Evolutionary conservation across 1,140 invertebrate species (phyloP).

Genomic region (Carcinoscorpius rotundicauda): DNA sequence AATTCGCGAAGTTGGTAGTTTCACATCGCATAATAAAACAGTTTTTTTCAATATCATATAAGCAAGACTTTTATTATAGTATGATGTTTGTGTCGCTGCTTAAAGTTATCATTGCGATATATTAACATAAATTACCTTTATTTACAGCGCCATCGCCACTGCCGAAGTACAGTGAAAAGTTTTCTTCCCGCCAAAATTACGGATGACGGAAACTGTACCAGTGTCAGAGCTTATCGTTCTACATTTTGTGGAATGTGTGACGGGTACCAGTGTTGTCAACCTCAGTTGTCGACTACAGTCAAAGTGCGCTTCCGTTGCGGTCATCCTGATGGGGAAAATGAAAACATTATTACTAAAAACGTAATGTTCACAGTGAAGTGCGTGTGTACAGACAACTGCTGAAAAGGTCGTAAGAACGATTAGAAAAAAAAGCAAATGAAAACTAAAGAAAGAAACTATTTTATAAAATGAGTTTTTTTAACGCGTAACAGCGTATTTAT

Average conservation of each 20-base stretch:
- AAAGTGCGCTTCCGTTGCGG: constrained; percentile 36
- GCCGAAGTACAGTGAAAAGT: constrained; percentile 47
- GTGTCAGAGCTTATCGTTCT: constrained; percentile 45
- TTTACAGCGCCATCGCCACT: constrained; percentile 47
- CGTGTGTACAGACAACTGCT: constrained; percentile 10
- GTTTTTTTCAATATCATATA: too few relatives aligned
- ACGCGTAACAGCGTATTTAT: too few relatives aligned
- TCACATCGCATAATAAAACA: too few relatives aligned
- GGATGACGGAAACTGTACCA: constrained; percentile 45
- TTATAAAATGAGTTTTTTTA: too few relatives aligned
- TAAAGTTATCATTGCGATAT: too few relatives aligned
- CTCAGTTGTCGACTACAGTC: constrained; percentile 44
- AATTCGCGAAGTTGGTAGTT: too few relatives aligned
- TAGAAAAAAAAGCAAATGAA: too few relatives aligned
- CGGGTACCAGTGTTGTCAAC: constrained; percentile 41
- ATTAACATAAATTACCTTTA: too few relatives aligned
- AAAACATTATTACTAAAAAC: constrained; percentile 10
- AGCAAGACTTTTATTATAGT: too few relatives aligned
- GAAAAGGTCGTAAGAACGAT: neutral
- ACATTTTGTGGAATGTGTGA: constrained; percentile 48
- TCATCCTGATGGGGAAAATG: constrained; percentile 7
- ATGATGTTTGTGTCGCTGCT: too few relatives aligned
- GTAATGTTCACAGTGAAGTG: constrained; percentile 24
- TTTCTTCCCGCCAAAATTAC: constrained; percentile 39
- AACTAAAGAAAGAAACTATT: too few relatives aligned